Evolutionary conservation across 2,113 vertebrate genomes (phyloP).

Genomic region (Microcebus lehilahytsara): DNA sequence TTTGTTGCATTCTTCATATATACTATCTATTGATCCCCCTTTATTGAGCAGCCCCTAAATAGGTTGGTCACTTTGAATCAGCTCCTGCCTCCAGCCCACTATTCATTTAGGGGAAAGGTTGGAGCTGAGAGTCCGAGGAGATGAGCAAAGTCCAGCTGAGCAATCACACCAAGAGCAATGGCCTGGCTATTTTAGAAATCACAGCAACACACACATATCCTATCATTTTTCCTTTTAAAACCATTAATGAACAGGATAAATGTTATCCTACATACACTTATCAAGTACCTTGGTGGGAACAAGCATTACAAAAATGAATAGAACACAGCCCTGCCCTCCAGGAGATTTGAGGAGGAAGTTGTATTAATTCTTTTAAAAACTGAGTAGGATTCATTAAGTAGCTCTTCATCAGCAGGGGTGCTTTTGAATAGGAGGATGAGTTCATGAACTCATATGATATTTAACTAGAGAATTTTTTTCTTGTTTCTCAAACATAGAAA

Average conservation of each 20-base stretch:
- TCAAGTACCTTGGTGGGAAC: background rate
- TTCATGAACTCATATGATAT: background rate
- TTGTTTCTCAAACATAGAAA: background rate
- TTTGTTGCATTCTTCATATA: background rate
- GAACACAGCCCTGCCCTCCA: background rate
- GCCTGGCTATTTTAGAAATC: background rate
- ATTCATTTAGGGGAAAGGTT: background rate
- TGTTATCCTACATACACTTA: background rate
- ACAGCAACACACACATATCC: background rate
- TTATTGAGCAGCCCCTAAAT: background rate
- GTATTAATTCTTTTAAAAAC: background rate
- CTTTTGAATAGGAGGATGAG: background rate
- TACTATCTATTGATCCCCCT: no score
- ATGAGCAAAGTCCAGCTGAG: background rate
- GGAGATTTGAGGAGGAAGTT: background rate
- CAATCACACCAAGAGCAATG: fast-evolving
- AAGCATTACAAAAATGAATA: background rate
- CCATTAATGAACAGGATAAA: background rate
- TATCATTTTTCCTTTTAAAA: background rate
- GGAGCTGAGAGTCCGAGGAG: background rate
- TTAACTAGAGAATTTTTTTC: background rate
- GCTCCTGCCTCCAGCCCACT: background rate
- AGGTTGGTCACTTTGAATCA: background rate
- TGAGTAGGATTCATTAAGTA: background rate
- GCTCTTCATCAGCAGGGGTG: background rate